phyloP scores from a whole-genome alignment of 2,888 invertebrate species.

The Mactromeris polynyma region DNA sequence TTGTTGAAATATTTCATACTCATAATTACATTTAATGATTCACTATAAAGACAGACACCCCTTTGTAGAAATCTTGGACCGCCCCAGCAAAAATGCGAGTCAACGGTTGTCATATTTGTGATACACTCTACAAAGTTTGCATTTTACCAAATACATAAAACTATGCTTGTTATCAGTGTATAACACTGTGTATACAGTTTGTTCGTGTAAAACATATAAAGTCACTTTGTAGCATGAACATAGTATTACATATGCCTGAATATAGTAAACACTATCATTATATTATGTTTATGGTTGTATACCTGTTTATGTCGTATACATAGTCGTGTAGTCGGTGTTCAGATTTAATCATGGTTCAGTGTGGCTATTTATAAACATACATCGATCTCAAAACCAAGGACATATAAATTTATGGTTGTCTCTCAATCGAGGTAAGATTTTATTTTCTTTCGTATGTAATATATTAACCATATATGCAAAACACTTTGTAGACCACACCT shows the following conservation, averaged over 20 bases:
- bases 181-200: no score
- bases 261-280: not conserved
- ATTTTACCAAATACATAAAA: no score
- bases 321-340: not conserved
- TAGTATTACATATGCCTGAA: not conserved
- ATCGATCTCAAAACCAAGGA: conserved; percentile 10
- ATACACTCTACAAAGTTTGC: not conserved
- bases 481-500: not conserved
- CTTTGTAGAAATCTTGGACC: not conserved
- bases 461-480: not conserved
- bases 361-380: not conserved
- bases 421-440: not conserved
- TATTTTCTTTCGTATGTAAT: not conserved
- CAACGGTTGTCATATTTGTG: not conserved
- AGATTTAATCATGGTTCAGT: not conserved
- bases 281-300: not conserved
- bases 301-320: not conserved
- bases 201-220: no score
- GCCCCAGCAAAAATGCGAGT: not conserved
- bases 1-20: no score
- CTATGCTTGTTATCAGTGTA: no score
- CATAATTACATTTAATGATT: no score
- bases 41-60: not conserved
- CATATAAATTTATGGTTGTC: not conserved
- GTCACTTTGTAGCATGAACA: no score